phyloP scores from a whole-genome alignment of 2,888 invertebrate genomes.

The Nomada fucata region DNA sequence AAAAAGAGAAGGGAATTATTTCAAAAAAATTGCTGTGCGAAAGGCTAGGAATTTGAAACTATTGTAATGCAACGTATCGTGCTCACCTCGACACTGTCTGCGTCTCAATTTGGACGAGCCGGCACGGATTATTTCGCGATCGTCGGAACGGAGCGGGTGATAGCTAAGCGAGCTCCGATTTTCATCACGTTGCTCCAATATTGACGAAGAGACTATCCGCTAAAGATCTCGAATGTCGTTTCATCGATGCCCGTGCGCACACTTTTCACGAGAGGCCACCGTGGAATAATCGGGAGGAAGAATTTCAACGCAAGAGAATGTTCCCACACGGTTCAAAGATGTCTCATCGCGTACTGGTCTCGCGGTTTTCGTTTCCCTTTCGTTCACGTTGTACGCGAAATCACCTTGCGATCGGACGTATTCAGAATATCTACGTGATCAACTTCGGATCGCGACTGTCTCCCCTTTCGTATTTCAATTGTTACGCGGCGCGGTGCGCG shows the following conservation, averaged over 20 bases:
- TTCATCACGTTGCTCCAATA: slow-evolving; percentile 39
- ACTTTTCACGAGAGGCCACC: neutral
- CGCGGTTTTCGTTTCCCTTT: slow-evolving; percentile 19
- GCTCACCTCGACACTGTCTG: slow-evolving; percentile 17
- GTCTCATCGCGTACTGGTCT: slow-evolving; percentile 33
- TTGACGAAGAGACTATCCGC: slow-evolving; percentile 15
- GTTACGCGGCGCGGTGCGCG: slow-evolving; percentile 76
- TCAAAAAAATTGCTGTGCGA: no score
- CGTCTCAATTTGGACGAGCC: neutral
- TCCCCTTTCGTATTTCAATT: slow-evolving; percentile 82
- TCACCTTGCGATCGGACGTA: slow-evolving; percentile 51
- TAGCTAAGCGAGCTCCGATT: neutral
- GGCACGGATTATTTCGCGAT: slow-evolving; percentile 24
- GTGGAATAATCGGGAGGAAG: neutral
- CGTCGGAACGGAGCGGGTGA: neutral
- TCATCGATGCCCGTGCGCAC: slow-evolving; percentile 36
- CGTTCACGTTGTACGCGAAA: slow-evolving; percentile 38
- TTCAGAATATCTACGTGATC: slow-evolving; percentile 75
- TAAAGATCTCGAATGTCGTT: slow-evolving; percentile 12
- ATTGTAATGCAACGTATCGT: no score
- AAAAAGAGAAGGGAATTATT: no score
- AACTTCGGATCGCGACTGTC: slow-evolving; percentile 74
- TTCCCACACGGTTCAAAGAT: slow-evolving; percentile 4
- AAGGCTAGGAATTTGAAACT: no score
- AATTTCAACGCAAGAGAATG: neutral